These are phyloP conservation scores for Lineus longissimus DNA, from an alignment of 1,140 invertebrate species.

Conservation along the genomic window DNA sequence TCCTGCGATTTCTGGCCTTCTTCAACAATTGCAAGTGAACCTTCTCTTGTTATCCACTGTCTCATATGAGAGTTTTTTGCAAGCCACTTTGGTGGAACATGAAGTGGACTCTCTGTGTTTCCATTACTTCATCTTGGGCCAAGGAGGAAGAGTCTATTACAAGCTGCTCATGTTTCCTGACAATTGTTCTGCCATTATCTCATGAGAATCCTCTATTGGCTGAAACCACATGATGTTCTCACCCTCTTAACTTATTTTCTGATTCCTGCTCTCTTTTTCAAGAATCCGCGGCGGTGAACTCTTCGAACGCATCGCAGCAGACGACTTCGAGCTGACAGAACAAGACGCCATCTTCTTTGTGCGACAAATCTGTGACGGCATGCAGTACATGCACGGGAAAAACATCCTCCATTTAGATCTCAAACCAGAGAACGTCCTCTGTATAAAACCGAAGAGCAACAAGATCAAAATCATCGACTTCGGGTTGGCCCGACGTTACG, in stretches of 20 bases:
- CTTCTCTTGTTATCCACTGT: neutral
- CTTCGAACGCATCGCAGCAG: constrained; percentile 85
- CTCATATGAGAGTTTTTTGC: neutral
- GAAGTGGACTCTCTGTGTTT: too few species aligned
- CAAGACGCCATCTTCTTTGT: constrained; percentile 86
- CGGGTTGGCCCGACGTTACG: constrained; percentile 73
- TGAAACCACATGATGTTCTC: neutral
- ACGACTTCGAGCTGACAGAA: constrained; percentile 88
- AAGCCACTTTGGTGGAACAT: too few species aligned
- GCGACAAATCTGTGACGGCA: constrained; percentile 83
- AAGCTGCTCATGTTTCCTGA: neutral
- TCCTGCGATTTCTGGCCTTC: neutral
- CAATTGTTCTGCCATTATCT: neutral
- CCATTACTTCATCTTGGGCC: too few species aligned
- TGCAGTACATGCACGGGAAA: constrained; percentile 83
- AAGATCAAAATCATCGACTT: constrained; percentile 87
- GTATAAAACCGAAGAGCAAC: constrained; percentile 73
- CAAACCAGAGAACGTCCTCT: constrained; percentile 93
- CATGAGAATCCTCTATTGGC: neutral
- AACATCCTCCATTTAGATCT: constrained; percentile 84
- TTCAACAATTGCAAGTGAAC: too few species aligned
- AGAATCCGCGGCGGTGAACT: constrained; percentile 87
- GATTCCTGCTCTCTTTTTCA: constrained; percentile 45
- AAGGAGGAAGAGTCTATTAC: too few species aligned
- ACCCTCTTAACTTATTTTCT: neutral